Conservation (phyloP, 1,140 invertebrate species). For the Platyscapa corneri region DNA sequence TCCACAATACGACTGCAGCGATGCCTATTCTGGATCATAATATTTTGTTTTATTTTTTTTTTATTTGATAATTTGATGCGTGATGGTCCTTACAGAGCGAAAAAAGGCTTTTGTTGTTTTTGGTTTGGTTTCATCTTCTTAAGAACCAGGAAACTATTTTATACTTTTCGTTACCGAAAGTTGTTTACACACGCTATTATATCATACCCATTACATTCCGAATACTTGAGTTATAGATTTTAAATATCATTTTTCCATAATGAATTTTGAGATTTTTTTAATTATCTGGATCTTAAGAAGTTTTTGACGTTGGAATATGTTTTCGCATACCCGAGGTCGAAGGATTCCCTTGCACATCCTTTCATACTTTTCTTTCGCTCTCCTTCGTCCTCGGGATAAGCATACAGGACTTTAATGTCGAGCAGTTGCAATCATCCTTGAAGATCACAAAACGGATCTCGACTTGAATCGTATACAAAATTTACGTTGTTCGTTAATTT, state of each 20-base stretch:
- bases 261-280: conserved; percentile 10
- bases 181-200: background rate
- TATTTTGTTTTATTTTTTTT: conserved; percentile 59
- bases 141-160: conserved; percentile 48
- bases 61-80: conserved; percentile 46
- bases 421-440: conserved; percentile 18
- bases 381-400: conserved; percentile 44
- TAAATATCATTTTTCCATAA: conserved; percentile 1
- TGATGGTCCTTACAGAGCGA: conserved; percentile 57
- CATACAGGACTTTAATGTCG: conserved; percentile 28
- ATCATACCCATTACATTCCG: background rate
- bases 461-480: conserved; percentile 7
- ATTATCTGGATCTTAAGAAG: conserved; percentile 53
- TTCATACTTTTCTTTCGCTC: conserved; percentile 24
- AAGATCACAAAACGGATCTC: conserved; percentile 5
- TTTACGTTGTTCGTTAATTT: conserved; percentile 38
- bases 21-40: conserved; percentile 75
- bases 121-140: conserved; percentile 49
- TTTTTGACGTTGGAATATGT: conserved; percentile 25
- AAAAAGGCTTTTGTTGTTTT: conserved; percentile 50
- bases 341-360: conserved; percentile 45
- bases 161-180: background rate
- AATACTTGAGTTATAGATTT: background rate
- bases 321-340: conserved; percentile 42
- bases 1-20: conserved; percentile 76